phyloP scores from a whole-genome alignment of 1,140 invertebrate genomes.

The Zaprionus vittiger region DNA sequence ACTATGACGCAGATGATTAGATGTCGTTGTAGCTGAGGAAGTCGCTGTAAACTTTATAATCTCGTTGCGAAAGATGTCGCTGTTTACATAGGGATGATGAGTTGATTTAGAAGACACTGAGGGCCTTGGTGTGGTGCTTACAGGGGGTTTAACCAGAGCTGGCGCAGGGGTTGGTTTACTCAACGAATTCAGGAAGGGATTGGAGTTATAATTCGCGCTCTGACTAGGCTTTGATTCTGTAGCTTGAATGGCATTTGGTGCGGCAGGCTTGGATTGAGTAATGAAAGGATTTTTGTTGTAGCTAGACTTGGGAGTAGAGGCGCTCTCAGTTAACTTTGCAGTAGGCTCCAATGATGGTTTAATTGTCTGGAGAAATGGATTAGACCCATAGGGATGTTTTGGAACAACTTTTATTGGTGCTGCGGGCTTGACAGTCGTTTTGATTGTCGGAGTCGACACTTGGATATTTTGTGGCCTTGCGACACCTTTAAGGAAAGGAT shows the following conservation, averaged over 20 bases:
- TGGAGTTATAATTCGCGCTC: constrained; percentile 23
- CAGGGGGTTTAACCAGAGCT: not conserved
- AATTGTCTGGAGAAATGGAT: constrained; percentile 44
- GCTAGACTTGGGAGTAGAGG: not conserved
- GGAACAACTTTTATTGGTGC: not conserved
- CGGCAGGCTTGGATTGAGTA: constrained; percentile 4
- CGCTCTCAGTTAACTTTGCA: not conserved
- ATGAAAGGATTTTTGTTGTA: constrained; percentile 65
- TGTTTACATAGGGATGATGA: constrained; percentile 54
- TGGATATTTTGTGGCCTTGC: not conserved
- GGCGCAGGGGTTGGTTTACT: constrained; percentile 42
- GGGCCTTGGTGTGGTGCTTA: constrained; percentile 19
- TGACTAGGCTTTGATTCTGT: constrained; percentile 19
- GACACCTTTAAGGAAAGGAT: constrained; percentile 32
- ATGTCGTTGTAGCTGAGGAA: constrained; percentile 33
- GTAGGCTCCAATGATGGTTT: not conserved
- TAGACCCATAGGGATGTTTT: constrained; percentile 39
- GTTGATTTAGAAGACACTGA: constrained; percentile 19
- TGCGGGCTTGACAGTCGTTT: constrained; percentile 8
- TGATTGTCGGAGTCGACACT: not conserved
- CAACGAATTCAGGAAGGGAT: constrained; percentile 52
- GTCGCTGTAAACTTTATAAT: constrained; percentile 68
- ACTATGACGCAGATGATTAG: not conserved
- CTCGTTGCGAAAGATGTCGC: constrained; percentile 68
- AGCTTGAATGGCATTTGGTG: constrained; percentile 7